Evolutionary conservation across 2,797 vertebrate species (phyloP).

Genomic region (Somateria mollissima): DNA sequence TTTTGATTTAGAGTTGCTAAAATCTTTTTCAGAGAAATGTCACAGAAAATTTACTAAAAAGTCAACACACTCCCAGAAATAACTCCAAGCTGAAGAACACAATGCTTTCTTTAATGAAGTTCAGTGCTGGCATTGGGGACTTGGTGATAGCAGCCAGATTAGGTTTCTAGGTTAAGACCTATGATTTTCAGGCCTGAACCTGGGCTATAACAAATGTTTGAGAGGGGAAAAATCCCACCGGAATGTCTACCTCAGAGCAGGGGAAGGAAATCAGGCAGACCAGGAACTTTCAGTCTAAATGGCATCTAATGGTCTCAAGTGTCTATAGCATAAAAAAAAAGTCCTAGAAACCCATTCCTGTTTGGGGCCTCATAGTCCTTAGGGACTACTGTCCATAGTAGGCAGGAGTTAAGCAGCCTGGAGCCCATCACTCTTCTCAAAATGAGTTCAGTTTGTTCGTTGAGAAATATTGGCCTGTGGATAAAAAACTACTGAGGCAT

Average conservation of each 20-base stretch:
- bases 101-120: background rate
- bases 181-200: background rate
- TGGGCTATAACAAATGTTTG: background rate
- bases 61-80: background rate
- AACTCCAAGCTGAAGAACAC: background rate
- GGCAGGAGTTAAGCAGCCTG: background rate
- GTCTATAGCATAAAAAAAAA: background rate
- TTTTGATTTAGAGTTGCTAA: background rate
- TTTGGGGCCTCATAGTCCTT: background rate
- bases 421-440: background rate
- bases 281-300: background rate
- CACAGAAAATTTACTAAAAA: background rate
- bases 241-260: background rate
- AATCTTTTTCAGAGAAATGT: background rate
- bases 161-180: background rate
- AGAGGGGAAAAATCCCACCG: background rate
- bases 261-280: background rate
- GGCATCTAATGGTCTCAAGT: background rate
- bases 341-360: background rate
- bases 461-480: background rate
- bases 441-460: background rate
- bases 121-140: rapidly evolving
- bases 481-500: background rate
- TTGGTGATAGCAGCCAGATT: background rate
- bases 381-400: background rate